Conservation (phyloP, 2,888 invertebrate species). For the Spodoptera picta region DNA sequence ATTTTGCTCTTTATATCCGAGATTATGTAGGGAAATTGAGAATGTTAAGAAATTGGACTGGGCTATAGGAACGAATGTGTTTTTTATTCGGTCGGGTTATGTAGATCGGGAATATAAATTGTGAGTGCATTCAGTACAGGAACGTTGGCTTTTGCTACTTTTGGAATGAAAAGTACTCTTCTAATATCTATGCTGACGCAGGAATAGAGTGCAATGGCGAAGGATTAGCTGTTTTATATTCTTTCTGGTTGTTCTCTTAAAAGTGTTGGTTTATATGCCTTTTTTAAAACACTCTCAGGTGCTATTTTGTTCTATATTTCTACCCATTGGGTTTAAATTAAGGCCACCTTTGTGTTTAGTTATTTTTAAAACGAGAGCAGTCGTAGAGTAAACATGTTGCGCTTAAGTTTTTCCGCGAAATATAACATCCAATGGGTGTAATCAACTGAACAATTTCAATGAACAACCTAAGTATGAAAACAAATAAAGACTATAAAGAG, state of each 20-base stretch:
- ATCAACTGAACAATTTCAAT: too few species aligned
- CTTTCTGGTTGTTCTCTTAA: neutral
- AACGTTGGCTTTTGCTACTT: conserved; percentile 41
- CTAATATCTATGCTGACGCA: conserved; percentile 44
- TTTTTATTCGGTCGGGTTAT: conserved; percentile 49
- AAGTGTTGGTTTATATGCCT: neutral
- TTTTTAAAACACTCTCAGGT: neutral
- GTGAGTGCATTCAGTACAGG: conserved; percentile 48
- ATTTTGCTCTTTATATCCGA: conserved; percentile 57
- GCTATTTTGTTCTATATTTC: neutral
- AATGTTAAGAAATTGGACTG: conserved; percentile 44
- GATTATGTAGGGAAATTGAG: conserved; percentile 51
- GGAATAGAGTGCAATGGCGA: conserved; percentile 8
- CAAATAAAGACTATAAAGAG: too few species aligned
- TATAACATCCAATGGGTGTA: too few species aligned
- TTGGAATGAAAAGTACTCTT: conserved; percentile 42
- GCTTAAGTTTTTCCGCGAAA: too few species aligned
- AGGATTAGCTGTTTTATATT: conserved; percentile 22
- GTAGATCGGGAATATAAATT: conserved; percentile 44
- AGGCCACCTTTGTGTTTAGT: too few species aligned
- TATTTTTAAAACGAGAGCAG: too few species aligned
- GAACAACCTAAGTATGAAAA: too few species aligned
- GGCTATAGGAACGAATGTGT: conserved; percentile 26
- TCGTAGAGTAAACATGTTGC: too few species aligned
- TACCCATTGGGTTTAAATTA: too few species aligned